A percentile compares a stretch with the other conserved stretches of the same genome.
phyloP scores from a whole-genome alignment of 2,797 vertebrate species.

The Sarcophilus harrisii region DNA sequence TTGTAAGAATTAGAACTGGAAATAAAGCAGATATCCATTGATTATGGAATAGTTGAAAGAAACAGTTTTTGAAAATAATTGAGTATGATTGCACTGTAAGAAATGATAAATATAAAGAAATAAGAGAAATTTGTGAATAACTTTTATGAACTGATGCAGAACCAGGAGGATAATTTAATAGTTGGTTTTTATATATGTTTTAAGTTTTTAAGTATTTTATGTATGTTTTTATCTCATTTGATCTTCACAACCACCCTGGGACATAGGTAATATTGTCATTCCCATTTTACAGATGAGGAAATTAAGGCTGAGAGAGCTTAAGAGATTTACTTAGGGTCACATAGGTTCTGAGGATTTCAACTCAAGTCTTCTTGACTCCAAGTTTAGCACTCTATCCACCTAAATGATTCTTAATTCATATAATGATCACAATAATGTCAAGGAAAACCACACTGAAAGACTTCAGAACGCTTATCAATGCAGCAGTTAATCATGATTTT shows the following conservation, averaged over 20 bases:
- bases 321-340: neutral
- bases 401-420: neutral
- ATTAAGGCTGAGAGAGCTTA: neutral
- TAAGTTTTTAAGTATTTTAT: neutral
- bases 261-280: neutral
- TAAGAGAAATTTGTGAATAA: neutral
- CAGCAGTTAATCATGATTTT: neutral
- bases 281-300: neutral
- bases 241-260: neutral
- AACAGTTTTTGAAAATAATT: neutral
- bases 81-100: neutral
- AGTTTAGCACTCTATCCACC: neutral
- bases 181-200: neutral
- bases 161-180: neutral
- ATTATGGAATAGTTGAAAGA: neutral
- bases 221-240: neutral
- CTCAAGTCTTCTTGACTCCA: neutral
- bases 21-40: neutral
- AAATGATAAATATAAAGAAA: neutral
- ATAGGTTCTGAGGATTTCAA: neutral
- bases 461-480: neutral
- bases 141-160: neutral
- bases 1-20: neutral
- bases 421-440: no score
- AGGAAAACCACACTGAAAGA: neutral